Conservation (phyloP, 2,797 vertebrate species). For the Ceyx erithaca region DNA sequence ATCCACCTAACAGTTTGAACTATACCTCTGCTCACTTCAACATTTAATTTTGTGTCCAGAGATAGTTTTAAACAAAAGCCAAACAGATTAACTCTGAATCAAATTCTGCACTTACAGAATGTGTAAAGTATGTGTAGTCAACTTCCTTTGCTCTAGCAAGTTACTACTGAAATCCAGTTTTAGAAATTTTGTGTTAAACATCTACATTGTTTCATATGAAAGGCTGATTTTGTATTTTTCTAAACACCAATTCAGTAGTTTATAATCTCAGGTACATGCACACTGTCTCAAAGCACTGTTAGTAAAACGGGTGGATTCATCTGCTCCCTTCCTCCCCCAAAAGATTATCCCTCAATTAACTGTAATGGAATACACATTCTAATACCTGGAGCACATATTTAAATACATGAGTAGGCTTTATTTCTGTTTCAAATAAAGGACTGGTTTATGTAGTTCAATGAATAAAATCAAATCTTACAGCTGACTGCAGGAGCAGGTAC, state of each 20-base stretch:
- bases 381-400: conserved; percentile 18
- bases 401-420: conserved; percentile 3
- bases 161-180: not conserved
- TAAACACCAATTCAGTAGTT: not conserved
- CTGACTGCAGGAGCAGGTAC: not conserved
- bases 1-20: not conserved
- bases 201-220: not conserved
- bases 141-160: not conserved
- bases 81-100: not conserved
- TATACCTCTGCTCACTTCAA: not conserved
- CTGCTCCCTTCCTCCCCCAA: not conserved
- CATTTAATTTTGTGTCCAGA: not conserved
- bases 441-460: not conserved
- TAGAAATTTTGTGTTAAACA: not conserved
- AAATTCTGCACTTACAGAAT: not conserved
- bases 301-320: not conserved
- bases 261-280: not conserved
- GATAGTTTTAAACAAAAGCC: not conserved
- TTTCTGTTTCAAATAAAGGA: conserved; percentile 13
- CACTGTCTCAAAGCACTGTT: not conserved
- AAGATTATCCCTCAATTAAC: not conserved
- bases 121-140: not conserved
- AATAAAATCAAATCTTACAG: not conserved
- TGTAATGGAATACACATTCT: not conserved
- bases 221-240: not conserved